These are phyloP conservation scores for Oxycera nigricornis DNA, from an alignment of 2,888 invertebrate species.

Conservation along the genomic window DNA sequence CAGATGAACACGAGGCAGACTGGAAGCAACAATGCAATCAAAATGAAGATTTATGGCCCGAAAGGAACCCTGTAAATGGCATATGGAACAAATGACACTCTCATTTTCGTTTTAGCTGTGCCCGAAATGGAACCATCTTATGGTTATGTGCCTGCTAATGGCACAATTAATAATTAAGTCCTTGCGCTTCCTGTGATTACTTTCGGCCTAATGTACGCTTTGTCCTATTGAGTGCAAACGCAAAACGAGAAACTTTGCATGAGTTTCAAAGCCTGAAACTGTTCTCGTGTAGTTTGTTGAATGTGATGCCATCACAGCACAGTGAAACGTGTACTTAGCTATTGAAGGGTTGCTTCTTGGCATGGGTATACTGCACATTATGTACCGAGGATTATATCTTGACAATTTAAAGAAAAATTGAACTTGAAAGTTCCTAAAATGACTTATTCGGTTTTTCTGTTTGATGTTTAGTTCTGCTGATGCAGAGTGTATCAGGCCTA, in stretches of 20 bases:
- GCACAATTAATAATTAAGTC: slow-evolving; percentile 47
- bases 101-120: slow-evolving; percentile 6
- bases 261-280: slow-evolving; percentile 36
- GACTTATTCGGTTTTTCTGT: too few species aligned
- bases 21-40: slow-evolving; percentile 35
- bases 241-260: slow-evolving; percentile 27
- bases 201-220: slow-evolving; percentile 36
- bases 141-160: slow-evolving; percentile 45
- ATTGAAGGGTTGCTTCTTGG: background rate
- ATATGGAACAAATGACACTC: slow-evolving; percentile 44
- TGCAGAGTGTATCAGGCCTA: too few species aligned
- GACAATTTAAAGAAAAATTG: too few species aligned
- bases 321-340: background rate
- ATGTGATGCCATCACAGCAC: background rate
- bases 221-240: slow-evolving; percentile 2
- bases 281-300: slow-evolving; percentile 28
- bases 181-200: slow-evolving; percentile 44
- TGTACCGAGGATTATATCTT: too few species aligned
- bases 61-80: slow-evolving; percentile 42
- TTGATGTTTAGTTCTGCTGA: too few species aligned
- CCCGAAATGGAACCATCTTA: slow-evolving; percentile 41
- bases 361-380: too few species aligned
- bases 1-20: background rate
- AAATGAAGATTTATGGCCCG: slow-evolving; percentile 44
- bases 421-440: too few species aligned